Evolutionary conservation across 2,797 vertebrate species (phyloP), one percentile per base, ranked within the genome.

Genomic region (Sebastes minor): DNA sequence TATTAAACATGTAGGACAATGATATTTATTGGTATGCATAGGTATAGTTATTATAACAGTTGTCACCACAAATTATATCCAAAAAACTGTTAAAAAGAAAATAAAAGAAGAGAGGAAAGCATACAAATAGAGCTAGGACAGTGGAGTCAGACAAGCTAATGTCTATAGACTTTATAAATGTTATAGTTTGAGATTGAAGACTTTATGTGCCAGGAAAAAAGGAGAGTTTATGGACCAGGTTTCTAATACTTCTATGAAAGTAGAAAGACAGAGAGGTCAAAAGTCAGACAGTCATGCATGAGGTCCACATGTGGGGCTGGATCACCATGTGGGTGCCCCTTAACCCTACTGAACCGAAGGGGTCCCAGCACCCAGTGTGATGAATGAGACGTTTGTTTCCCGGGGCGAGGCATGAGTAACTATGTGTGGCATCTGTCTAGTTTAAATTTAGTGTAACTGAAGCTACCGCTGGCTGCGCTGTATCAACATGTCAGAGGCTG

Each of bases 401-500:
- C 33, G 75, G 95, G 94, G 94, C 66, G 91, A 95, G 95, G 95
- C 95, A 95, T 91, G 90, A 95, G 94, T 94, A 96, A 94, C 92
- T 94, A 96, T 96, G 95, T 92, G 91, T 93, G 95, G 95, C 95
- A 97, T 96, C 95, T 96, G 94, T 96, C 95, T 96, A 95, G 95
- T 96, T 96, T 96, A 96, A 96, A 96, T 96, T 96, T 95, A 96
- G 96, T 96, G 96, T 96, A 96, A 96, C 96, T 93, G 88, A 95
- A 96, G 91, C 95, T 95, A 93, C 88, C 74, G 72, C 92, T 93
- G 92, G 92, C 91, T 92, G 92, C 67, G 76, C 90, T 95, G 91
- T 91, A 94, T 95, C 94, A 95, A 94, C 92, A 94, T 93, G 90
- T 93, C 90, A 85, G 79, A 85, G 86, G 81, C 89, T 86, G 91